Conservation (phyloP, 2,888 invertebrate genomes). For the Eristalis pertinax region DNA sequence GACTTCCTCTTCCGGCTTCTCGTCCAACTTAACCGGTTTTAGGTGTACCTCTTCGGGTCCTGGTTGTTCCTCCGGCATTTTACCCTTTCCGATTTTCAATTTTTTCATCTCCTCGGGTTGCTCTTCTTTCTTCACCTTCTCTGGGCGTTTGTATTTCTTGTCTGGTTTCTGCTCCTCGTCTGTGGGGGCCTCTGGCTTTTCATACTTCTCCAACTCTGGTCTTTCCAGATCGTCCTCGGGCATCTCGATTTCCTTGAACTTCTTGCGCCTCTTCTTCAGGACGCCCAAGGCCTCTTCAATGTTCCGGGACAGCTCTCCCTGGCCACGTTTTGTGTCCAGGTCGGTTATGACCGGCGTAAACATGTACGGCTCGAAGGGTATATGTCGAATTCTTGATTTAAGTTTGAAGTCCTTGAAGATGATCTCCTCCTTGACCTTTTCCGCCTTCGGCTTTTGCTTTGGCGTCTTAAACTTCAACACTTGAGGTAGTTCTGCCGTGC, state of each 20-base stretch:
- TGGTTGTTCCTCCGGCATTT: constrained; percentile 77
- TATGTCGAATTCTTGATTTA: constrained; percentile 86
- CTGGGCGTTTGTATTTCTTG: constrained; percentile 79
- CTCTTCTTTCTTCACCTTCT: constrained; percentile 74
- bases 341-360: constrained; percentile 75
- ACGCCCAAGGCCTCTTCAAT: constrained; percentile 86
- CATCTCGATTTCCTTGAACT: constrained; percentile 83
- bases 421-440: constrained; percentile 83
- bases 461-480: constrained; percentile 85
- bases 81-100: constrained; percentile 77
- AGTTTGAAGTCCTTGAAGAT: constrained; percentile 87
- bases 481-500: constrained; percentile 84
- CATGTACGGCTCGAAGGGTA: constrained; percentile 85
- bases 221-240: constrained; percentile 84
- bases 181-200: constrained; percentile 72
- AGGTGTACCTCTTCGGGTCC: constrained; percentile 78
- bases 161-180: constrained; percentile 76
- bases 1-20: constrained; percentile 45
- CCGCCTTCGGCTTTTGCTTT: constrained; percentile 77
- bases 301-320: constrained; percentile 86
- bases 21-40: constrained; percentile 75
- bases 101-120: constrained; percentile 74
- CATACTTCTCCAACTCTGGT: constrained; percentile 77
- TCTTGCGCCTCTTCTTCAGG: constrained; percentile 84
- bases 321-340: constrained; percentile 83